phyloP scores from a whole-genome alignment of 2,797 vertebrate genomes.

The Sandelia bainsii region DNA sequence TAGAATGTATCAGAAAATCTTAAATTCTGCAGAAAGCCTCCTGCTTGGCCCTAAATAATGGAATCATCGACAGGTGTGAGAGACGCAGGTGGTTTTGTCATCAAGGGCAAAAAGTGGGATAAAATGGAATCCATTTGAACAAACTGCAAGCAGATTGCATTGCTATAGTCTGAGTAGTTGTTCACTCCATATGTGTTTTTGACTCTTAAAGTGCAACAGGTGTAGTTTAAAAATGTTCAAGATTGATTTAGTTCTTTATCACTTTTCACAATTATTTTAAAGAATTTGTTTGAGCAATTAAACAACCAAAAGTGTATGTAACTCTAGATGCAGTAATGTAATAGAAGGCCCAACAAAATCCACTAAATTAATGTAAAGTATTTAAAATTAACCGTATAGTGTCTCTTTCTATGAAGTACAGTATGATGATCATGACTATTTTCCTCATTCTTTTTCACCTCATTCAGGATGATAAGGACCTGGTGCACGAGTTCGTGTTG shows the following conservation, averaged over 20 bases:
- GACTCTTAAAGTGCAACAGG: constrained; percentile 19
- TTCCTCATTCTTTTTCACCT: constrained; percentile 7
- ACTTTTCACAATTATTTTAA: not conserved
- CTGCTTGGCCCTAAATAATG: constrained; percentile 61
- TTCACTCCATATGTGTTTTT: not conserved
- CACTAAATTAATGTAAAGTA: not conserved
- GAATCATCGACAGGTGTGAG: constrained; percentile 68
- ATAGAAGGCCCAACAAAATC: not conserved
- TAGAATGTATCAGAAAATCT: constrained; percentile 43
- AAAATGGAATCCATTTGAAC: constrained; percentile 12
- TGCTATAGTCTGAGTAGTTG: not conserved
- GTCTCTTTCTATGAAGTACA: not conserved
- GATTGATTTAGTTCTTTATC: constrained; percentile 10
- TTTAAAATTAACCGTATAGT: not conserved
- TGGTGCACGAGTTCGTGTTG: constrained; percentile 97
- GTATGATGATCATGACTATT: not conserved
- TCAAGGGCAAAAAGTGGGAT: constrained; percentile 35
- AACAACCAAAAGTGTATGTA: not conserved
- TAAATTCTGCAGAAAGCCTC: constrained; percentile 50
- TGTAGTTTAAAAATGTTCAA: not conserved
- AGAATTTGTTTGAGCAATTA: not conserved
- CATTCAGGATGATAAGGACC: constrained; percentile 96
- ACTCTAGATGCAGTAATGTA: not conserved
- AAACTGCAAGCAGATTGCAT: constrained; percentile 15
- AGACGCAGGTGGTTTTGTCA: constrained; percentile 73